Evolutionary conservation across 2,113 vertebrate genomes (phyloP).

Genomic region (Nothobranchius furzeri): DNA sequence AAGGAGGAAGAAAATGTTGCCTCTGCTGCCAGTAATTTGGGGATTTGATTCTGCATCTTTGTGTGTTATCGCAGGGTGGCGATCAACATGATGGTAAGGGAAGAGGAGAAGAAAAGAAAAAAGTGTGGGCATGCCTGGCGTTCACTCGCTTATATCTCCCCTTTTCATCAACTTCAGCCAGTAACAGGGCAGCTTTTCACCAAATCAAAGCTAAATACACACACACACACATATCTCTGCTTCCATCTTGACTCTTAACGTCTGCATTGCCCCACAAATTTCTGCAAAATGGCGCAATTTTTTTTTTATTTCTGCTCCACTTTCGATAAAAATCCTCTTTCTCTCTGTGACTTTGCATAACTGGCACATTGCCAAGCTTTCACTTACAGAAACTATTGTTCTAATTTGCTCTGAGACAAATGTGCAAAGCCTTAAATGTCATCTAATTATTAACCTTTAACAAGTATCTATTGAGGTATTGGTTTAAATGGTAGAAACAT

Average conservation of each 20-base stretch:
- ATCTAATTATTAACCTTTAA: slow-evolving; percentile 46
- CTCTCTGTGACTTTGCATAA: slow-evolving; percentile 38
- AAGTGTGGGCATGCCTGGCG: slow-evolving; percentile 61
- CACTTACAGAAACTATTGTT: slow-evolving; percentile 40
- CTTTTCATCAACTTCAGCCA: slow-evolving; percentile 53
- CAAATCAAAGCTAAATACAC: slow-evolving; percentile 45
- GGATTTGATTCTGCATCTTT: slow-evolving; percentile 69
- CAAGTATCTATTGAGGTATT: slow-evolving; percentile 46
- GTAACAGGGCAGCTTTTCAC: slow-evolving; percentile 39
- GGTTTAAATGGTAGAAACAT: slow-evolving; percentile 47
- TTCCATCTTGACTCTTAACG: no score
- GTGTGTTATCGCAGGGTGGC: slow-evolving; percentile 53
- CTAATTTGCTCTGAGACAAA: slow-evolving; percentile 33
- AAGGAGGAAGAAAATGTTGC: slow-evolving; percentile 42
- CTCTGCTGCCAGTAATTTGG: slow-evolving; percentile 37
- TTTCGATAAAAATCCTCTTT: slow-evolving; percentile 15
- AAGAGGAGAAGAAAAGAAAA: slow-evolving; percentile 10
- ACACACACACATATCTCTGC: slow-evolving; percentile 6
- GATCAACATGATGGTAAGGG: slow-evolving; percentile 23
- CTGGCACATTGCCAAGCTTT: slow-evolving; percentile 8
- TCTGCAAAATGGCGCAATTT: no score
- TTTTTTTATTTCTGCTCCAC: no score
- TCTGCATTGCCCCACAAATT: no score
- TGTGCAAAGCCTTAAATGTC: slow-evolving; percentile 34
- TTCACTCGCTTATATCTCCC: slow-evolving; percentile 47